Evolutionary conservation across 2,888 invertebrate species (phyloP), one percentile per base, ranked within the genome.

Genomic region (Choristoneura rosaceana): DNA sequence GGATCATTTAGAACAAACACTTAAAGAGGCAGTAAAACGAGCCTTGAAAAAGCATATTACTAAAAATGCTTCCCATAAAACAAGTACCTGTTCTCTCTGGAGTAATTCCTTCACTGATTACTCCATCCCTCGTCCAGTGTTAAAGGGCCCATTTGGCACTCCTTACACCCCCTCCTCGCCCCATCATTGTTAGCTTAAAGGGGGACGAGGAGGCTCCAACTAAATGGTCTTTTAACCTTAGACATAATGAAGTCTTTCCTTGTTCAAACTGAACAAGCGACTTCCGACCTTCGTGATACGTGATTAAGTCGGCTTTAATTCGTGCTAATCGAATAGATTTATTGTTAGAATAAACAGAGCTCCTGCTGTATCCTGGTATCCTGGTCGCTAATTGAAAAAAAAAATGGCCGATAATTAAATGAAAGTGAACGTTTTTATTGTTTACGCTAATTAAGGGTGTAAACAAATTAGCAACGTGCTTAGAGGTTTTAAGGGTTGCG

Each of bases 71-170:
- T 75, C 7, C 76, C 76, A 80, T 81, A 78, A 83, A 81, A 78
- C 78, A 76, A 77, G 75, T 74, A 25, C 25, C 25, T 25, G 47
- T 76, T 78, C 76, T 75, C 79, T 77, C 74, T 76, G 80, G 77
- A 81, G 77, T 82, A 82, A 84, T 84, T 82, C 79, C 78, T 75
- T 79, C 76, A 75, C 78, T 79, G 80, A 85, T 84, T 82, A 82
- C 80, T 78, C 74, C 76, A 74, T 74, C 45, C 74, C 58, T 52
- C 52, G 64, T 65, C 83, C 79, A 81, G 61, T 61, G n/a, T 70
- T 76, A 59, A 47, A 25, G 70, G 78, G 79, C 74, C 79, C 75
- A 52, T 61, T 45, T 45, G n/a, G 34, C 60, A 12, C 62, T 58
- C 15, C 62, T 45, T 34, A 47, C 61, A 17, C 52, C 52, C 12